Percentiles rank a stretch among this genome's conserved stretches.
Evolutionary conservation across 2,888 invertebrate genomes (phyloP).

Genomic region (Isotomurus palustris): DNA sequence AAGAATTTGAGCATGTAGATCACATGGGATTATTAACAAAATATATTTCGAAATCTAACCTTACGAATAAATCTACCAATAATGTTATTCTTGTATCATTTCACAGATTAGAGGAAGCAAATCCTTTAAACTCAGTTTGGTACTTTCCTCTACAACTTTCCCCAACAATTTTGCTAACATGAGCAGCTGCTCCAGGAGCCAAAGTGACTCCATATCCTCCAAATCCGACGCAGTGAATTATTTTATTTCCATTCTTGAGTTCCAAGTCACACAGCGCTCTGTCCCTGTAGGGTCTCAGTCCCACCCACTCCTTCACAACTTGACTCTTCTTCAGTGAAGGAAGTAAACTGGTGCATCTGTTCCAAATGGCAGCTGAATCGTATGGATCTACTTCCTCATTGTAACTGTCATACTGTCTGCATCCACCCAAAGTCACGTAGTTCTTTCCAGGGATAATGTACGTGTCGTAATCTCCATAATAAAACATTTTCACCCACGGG

Average conservation of each 20-base stretch:
- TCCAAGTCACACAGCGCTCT: slow-evolving; percentile 51
- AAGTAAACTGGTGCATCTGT: slow-evolving; percentile 69
- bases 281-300: slow-evolving; percentile 73
- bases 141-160: slow-evolving; percentile 53
- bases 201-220: slow-evolving; percentile 89
- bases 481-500: slow-evolving; percentile 84
- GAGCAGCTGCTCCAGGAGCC: slow-evolving; percentile 77
- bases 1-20: too few species aligned
- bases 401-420: slow-evolving; percentile 75
- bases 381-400: slow-evolving; percentile 62
- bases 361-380: slow-evolving; percentile 70
- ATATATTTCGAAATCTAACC: too few species aligned
- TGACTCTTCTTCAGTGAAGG: slow-evolving; percentile 59
- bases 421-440: slow-evolving; percentile 76
- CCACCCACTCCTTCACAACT: slow-evolving; percentile 71
- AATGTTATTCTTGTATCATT: too few species aligned
- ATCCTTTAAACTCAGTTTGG: too few species aligned
- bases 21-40: too few species aligned
- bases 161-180: slow-evolving; percentile 66
- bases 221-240: slow-evolving; percentile 93
- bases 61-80: too few species aligned
- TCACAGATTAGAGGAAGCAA: too few species aligned
- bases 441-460: slow-evolving; percentile 75
- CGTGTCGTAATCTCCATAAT: slow-evolving; percentile 78
- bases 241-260: slow-evolving; percentile 48